Evolutionary conservation across 1,140 invertebrate genomes (phyloP).

Genomic region (Drosophila leontia): DNA sequence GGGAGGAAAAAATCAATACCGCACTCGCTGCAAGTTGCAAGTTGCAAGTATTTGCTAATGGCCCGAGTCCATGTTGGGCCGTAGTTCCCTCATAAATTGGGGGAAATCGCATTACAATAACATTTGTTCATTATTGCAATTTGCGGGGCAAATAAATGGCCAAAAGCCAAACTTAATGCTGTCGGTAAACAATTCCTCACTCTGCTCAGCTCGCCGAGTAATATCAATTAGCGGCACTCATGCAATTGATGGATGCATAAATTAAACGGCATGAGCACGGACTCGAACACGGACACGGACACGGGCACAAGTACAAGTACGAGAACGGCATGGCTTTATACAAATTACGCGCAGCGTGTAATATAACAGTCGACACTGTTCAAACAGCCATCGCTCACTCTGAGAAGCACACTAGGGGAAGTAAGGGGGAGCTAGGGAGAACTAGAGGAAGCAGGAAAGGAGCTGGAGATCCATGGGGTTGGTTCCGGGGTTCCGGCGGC

Average conservation of each 20-base stretch:
- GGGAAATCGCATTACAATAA: constrained; percentile 18
- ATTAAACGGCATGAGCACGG: constrained; percentile 35
- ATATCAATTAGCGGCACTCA: constrained; percentile 59
- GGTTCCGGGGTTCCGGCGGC: neutral
- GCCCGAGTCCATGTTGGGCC: neutral
- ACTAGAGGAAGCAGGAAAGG: neutral
- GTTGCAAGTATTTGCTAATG: constrained; percentile 29
- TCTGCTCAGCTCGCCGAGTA: neutral
- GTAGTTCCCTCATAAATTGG: constrained; percentile 13
- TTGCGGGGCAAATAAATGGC: constrained; percentile 27
- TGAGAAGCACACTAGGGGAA: neutral
- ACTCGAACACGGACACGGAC: neutral
- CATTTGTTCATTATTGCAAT: constrained; percentile 38
- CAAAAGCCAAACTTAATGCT: constrained; percentile 20
- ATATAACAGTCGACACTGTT: constrained; percentile 65
- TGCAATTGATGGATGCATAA: constrained; percentile 73
- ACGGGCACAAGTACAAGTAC: neutral
- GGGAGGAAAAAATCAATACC: constrained; percentile 37
- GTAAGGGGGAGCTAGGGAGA: neutral
- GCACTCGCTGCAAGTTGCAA: constrained; percentile 19
- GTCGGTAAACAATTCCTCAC: constrained; percentile 21
- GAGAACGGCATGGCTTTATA: constrained; percentile 25
- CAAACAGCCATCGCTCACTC: constrained; percentile 67
- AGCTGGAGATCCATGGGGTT: neutral
- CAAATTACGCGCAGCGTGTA: constrained; percentile 64